phyloP scores from a whole-genome alignment of 2,113 vertebrate species.

The Madoqua kirkii region DNA sequence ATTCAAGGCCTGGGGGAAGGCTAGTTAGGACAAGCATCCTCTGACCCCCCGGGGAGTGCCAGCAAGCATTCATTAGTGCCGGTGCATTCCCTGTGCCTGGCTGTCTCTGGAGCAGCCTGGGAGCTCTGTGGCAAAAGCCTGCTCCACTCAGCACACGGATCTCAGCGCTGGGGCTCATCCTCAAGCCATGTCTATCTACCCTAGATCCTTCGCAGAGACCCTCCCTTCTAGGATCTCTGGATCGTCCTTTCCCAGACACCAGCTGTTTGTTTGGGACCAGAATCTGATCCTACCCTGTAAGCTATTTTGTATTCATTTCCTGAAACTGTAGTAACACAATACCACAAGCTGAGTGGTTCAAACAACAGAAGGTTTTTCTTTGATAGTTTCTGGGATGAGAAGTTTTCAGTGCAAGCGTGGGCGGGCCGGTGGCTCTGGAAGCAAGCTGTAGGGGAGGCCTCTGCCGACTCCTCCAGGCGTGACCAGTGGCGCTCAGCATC shows the following conservation, averaged over 20 bases:
- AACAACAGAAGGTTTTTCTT: fast-evolving
- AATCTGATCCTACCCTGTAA: no score
- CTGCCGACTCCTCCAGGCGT: no score
- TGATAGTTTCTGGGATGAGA: fast-evolving
- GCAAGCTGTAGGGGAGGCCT: fast-evolving
- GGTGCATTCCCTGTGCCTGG: fast-evolving
- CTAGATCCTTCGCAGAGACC: fast-evolving
- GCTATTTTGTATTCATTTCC: fast-evolving
- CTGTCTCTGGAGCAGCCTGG: no score
- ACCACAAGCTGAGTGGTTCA: background rate
- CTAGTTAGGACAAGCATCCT: fast-evolving
- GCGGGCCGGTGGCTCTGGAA: fast-evolving
- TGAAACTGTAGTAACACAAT: fast-evolving
- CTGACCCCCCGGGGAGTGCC: fast-evolving
- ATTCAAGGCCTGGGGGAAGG: fast-evolving
- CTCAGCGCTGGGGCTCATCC: fast-evolving
- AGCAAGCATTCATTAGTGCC: fast-evolving
- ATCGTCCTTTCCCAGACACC: fast-evolving
- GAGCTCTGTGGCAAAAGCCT: fast-evolving
- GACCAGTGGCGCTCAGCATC: fast-evolving
- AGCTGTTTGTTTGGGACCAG: background rate
- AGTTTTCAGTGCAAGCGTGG: fast-evolving
- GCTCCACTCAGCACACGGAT: fast-evolving
- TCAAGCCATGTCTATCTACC: fast-evolving
- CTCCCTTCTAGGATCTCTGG: background rate